phyloP scores from a whole-genome alignment of 2,888 invertebrate genomes.

The Gandaritis pyraliata region DNA sequence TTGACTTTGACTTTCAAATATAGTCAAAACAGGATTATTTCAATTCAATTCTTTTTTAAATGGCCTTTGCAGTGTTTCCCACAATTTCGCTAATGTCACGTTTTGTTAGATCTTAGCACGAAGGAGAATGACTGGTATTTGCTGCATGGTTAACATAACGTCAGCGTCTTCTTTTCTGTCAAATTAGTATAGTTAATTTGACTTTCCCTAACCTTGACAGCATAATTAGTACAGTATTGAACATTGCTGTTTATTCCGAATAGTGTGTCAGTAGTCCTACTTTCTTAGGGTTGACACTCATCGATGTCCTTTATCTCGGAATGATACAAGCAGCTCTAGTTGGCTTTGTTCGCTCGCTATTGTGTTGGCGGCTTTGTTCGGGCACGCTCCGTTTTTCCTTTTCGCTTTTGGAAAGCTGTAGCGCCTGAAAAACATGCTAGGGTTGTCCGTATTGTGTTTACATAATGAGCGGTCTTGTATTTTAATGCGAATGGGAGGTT shows the following conservation, averaged over 20 bases:
- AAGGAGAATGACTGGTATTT: too few species aligned
- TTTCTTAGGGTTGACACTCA: slow-evolving; percentile 47
- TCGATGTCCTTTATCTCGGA: slow-evolving; percentile 72
- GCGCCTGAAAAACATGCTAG: slow-evolving; percentile 56
- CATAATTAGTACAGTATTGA: not conserved
- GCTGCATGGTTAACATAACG: too few species aligned
- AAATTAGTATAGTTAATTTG: too few species aligned
- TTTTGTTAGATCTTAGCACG: too few species aligned
- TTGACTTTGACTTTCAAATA: too few species aligned
- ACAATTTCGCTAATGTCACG: too few species aligned
- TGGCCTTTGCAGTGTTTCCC: too few species aligned
- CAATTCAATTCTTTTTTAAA: too few species aligned
- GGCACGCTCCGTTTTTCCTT: slow-evolving; percentile 80
- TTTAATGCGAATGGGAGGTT: slow-evolving; percentile 28
- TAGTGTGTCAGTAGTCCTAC: slow-evolving; percentile 28
- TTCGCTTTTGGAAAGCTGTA: slow-evolving; percentile 69
- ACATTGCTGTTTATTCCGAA: not conserved
- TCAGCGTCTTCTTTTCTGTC: too few species aligned
- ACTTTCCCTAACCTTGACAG: not conserved
- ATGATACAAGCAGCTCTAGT: slow-evolving; percentile 78
- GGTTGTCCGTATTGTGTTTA: slow-evolving; percentile 53
- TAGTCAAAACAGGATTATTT: too few species aligned
- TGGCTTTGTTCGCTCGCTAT: slow-evolving; percentile 79
- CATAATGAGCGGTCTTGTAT: slow-evolving; percentile 51
- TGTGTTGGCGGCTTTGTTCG: slow-evolving; percentile 75